Base-by-base conservation (phyloP, 2,797 vertebrate genomes). In the Melopsittacus undulatus region DNA sequence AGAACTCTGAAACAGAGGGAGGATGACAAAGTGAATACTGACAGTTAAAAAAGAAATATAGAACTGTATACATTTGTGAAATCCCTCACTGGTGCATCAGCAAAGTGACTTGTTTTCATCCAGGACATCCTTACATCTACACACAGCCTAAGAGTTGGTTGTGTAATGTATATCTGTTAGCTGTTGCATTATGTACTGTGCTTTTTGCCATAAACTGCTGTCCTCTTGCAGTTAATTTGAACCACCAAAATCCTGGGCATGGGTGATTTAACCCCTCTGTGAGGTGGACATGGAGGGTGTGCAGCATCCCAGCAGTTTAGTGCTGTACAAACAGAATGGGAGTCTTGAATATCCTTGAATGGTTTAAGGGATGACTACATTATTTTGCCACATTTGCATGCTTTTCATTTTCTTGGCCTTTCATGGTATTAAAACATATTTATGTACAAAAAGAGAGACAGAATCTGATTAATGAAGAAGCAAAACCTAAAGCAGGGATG, bases 161-260 rank as follows among this genome's bases (percentile, higher is more conserved):
- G 32, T 34, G 22, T 57, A n/a, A 21, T 3, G 13, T 22, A 3
- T 34, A 70, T 74, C 49, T 70, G 67, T 15, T 40, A 73, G 38
- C 40, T 64, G 24, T 12, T 43, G 34, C 36, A 5, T 19, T 13
- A 20, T 14, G 45, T 24, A 7, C 30, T 16, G 23, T 40, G 51
- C 27, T 62, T 83, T 88, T 62, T 66, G 49, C 46, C 94, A 88
- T 64, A 80, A 78, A 22, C 84, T 88, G 18, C 80, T 78, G 80
- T 82, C 56, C 67, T 91, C 72, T 93, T 69, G 76, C 89, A 84
- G 67, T 78, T 85, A 82, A 85, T 30, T 46, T 57, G 76, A 78
- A 46, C 51, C 56, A 42, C 64, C 38, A 30, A 62, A 68, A 82
- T 10, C 34, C 40, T 42, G 63, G 34, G 8, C 42, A 15, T 23